Base-by-base conservation (phyloP, 2,888 invertebrate species). In the Mystacides longicornis region DNA sequence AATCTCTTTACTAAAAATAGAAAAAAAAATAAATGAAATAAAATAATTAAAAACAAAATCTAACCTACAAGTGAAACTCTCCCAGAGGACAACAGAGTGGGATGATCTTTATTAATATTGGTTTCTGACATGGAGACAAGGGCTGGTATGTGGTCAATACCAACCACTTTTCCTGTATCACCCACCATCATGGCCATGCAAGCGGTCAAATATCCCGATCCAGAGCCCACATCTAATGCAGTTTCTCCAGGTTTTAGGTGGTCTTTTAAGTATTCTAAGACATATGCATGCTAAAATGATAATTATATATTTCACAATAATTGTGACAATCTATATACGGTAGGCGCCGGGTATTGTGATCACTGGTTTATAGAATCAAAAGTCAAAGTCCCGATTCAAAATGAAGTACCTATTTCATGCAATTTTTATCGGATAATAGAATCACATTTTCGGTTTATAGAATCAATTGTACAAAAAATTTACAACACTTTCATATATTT, bases 201-300 rank as follows among this genome's bases (percentile, higher is more conserved):
- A 14, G 89, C 87, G 1, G 94, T 93, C 43, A 96, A 77, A 69
- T 95, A 96, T 2, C 96, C 96, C 57, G 93, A 92, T 1, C 96
- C 96, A 21, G 92, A 93, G 14, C 96, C 96, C 47, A 96, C 92
- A 73, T 96, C 96, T 60, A 96, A 72, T 2, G 91, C 91, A 66
- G 78, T 83, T 52, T 85, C 83, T 11, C 93, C 93, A 53, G 84
- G 82, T 23, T 76, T 71, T 49, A 96, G 73, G 64, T 92, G 87
- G 60, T 87, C 85, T 66, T 85, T 83, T 49, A 97, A 77, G 61
- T 85, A 78, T 75, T 96, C 93, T 66, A 96, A 74, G 23, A 93
- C 95, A 74, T 90, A 87, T 1, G 93, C 95, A 74, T 96, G 95
- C 92, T 92, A 68, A 55, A 68, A 62, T 18, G 22, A 51, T 49